Evolutionary conservation across 2,797 vertebrate species (phyloP), one percentile per base, ranked within the genome.

Genomic region (Huso huso): DNA sequence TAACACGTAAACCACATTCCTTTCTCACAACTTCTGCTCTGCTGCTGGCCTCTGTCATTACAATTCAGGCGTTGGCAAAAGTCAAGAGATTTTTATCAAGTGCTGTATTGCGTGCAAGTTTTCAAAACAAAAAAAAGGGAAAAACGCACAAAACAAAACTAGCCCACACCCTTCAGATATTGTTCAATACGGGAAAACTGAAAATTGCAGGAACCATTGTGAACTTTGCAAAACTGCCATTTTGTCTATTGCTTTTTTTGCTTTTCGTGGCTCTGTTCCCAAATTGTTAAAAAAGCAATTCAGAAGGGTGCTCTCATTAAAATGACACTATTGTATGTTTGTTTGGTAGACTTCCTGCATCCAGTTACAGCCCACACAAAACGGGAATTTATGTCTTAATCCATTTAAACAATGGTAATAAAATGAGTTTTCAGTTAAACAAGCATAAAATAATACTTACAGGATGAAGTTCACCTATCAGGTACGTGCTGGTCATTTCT

Each of bases 391-490:
- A 5, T 37, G 37, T 37, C 55, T 58, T 58, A 11, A 11, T 7
- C 55, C n/a, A n/a, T 7, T n/a, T 15, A 37, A 2, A 11, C 6
- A 7, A 7, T n/a, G 10, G 7, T n/a, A 7, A n/a, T 7, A n/a
- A n/a, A n/a, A 11, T n/a, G 10, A 11, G 15, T 13, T 37, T 37
- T 37, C 37, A 37, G 5, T 37, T 37, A 37, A 18, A 37, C 37
- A 37, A 37, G 37, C 37, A 4, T 37, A 37, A 37, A 37, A 60
- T 55, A 55, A 18, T 64, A 81, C 93, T 87, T 66, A 98, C 96
- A 7, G 94, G 95, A 75, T 99, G 95, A 77, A 98, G 80, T 70
- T 99, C 94, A 71, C 96, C 96, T 7, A 98, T 79, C 73, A 96
- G 71, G 75, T 86, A 89, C 0, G 63, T 65, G 5, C 79, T 75